phyloP scores from a whole-genome alignment of 2,888 invertebrate species.

The Sesia apiformis region DNA sequence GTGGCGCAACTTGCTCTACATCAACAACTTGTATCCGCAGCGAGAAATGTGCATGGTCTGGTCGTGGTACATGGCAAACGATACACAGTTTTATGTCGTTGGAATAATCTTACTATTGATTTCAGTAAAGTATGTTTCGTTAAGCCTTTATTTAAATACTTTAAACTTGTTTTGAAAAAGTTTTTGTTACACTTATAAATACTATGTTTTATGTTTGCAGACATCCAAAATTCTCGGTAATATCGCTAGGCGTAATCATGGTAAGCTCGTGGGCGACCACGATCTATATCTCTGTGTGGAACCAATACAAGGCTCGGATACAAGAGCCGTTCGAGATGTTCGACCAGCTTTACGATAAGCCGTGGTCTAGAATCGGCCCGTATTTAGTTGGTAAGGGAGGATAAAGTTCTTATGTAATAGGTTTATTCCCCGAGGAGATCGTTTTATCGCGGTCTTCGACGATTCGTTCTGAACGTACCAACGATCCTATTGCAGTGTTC shows the following conservation, averaged over 20 bases:
- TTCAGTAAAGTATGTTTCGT: conserved; percentile 76
- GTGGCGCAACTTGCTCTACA: conserved; percentile 90
- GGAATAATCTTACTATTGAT: conserved; percentile 78
- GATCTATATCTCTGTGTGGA: conserved; percentile 82
- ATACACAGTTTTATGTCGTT: conserved; percentile 84
- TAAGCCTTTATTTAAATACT: background rate
- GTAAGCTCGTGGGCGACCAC: conserved; percentile 84
- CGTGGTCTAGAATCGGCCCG: conserved; percentile 87
- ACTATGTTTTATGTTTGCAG: conserved; percentile 31
- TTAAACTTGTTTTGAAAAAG: background rate
- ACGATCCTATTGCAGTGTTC: conserved; percentile 12
- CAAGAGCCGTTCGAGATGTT: conserved; percentile 88
- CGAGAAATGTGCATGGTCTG: conserved; percentile 87
- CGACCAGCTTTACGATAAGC: conserved; percentile 88
- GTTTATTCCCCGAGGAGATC: background rate
- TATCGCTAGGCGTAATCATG: conserved; percentile 74
- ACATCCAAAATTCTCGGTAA: conserved; percentile 77
- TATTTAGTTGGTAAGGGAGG: conserved; percentile 81
- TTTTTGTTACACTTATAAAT: background rate
- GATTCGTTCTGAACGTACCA: conserved; percentile 1
- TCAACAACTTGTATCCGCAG: conserved; percentile 86
- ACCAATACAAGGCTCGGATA: conserved; percentile 83
- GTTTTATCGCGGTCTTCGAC: background rate
- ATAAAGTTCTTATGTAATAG: background rate
- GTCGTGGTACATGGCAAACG: conserved; percentile 89